A percentile compares a stretch with the other conserved stretches of the same genome.
phyloP scores from a whole-genome alignment of 2,797 vertebrate species.

The Champsocephalus gunnari region DNA sequence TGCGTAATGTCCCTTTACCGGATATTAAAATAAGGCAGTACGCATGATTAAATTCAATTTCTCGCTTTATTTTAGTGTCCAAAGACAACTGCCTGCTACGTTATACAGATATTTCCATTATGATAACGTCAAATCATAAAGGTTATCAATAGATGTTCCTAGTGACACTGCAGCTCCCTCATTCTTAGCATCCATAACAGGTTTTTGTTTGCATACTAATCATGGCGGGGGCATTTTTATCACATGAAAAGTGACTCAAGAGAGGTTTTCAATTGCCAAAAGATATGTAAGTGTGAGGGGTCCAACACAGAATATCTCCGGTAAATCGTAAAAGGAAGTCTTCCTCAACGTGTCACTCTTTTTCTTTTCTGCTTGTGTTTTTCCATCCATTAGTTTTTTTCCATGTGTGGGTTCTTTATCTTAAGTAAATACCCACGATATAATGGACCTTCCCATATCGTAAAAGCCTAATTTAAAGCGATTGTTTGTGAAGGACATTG shows the following conservation, averaged over 20 bases:
- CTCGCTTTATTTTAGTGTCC: not conserved
- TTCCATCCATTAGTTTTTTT: slow-evolving; percentile 14
- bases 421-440: not conserved
- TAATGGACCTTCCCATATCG: not conserved
- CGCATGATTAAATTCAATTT: not conserved
- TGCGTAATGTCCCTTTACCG: not conserved
- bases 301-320: not conserved
- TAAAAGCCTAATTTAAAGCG: not conserved
- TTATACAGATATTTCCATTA: slow-evolving; percentile 1
- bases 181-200: not conserved
- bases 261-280: not conserved
- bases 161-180: too few species aligned
- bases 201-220: not conserved
- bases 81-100: not conserved
- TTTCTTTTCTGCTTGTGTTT: not conserved
- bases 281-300: not conserved
- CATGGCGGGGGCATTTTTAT: too few species aligned
- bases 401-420: slow-evolving; percentile 5
- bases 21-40: not conserved
- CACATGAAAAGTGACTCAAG: not conserved
- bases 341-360: not conserved
- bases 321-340: not conserved
- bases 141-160: not conserved
- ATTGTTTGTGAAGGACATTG: slow-evolving; percentile 50
- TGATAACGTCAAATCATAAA: not conserved